Base-by-base conservation (phyloP, 1,140 invertebrate species). In the Drosophila bocqueti region DNA sequence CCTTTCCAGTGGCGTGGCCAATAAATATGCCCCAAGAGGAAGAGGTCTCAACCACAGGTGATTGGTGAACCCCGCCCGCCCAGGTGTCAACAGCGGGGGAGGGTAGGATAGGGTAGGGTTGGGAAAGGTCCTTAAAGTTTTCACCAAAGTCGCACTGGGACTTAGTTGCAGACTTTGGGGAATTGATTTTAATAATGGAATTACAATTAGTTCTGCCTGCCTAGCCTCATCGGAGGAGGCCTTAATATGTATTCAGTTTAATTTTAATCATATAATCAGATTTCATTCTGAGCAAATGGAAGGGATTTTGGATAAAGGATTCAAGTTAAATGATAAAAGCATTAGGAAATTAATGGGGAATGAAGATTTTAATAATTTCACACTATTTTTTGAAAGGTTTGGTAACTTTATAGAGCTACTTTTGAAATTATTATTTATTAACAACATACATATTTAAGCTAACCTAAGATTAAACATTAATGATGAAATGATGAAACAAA, bases 1-100 rank as follows among this genome's bases (percentile, higher is more conserved):
- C 34, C 5, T 7, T 47, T n/a, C 18, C 11, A 13, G 7, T 40
- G 15, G 13, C 34, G 42, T 1, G 2, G 61, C 47, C 77, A 61
- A 76, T 66, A 66, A 63, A 71, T 69, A 81, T 77, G 69, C 67
- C 75, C 47, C 40, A 42, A 45, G 79, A 58, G 60, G 49, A 29
- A 40, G 49, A 36, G n/a, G 46, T 34, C 66, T 47, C 36, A 49
- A 50, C 66, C 69, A 31, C 67, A 71, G 67, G 67, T 68, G 63
- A 68, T 69, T 67, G 67, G 29, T 36, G 47, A 52, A 69, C 46
- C 34, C 46, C 34, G 29, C 29, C 61, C 61, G 11, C 16, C 34
- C 15, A 34, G 62, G 62, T 67, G 46, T 67, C 63, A 64, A 64
- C 58, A 67, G 60, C 4, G 9, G 21, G 45, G 2, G 5, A 2